A percentile compares a stretch with the other conserved stretches of the same genome.
Evolutionary conservation across 2,113 vertebrate genomes (phyloP).

Genomic region (Peucedramus taeniatus): DNA sequence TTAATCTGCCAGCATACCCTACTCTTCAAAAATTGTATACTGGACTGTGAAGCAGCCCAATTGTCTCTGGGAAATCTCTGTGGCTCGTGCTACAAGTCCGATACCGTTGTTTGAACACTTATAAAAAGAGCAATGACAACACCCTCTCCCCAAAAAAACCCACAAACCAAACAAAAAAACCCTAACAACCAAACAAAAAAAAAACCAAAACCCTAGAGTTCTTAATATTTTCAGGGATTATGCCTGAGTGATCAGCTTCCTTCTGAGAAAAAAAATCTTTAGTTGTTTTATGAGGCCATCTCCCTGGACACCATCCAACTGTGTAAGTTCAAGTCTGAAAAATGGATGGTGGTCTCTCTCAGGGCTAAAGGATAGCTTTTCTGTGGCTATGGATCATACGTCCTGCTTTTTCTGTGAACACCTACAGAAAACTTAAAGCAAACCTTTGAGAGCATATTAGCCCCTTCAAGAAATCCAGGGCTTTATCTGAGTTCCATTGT

Average conservation of each 20-base stretch:
- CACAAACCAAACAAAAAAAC: neutral
- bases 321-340: neutral
- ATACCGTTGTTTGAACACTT: neutral
- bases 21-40: neutral
- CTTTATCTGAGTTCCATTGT: neutral
- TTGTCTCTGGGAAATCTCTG: neutral
- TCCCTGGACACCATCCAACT: neutral
- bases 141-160: accelerated
- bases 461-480: neutral
- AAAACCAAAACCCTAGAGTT: accelerated
- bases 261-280: neutral
- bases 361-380: neutral
- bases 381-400: neutral
- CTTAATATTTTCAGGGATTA: neutral
- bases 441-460: neutral
- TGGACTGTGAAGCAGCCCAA: neutral
- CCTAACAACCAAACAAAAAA: neutral
- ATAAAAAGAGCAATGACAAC: neutral
- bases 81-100: neutral
- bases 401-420: neutral
- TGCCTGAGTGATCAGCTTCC: neutral
- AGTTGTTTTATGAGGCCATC: neutral
- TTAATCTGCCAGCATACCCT: neutral
- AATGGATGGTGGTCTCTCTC: neutral
- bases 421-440: neutral